phyloP scores from a whole-genome alignment of 2,888 invertebrate species.

The Thereva unica region DNA sequence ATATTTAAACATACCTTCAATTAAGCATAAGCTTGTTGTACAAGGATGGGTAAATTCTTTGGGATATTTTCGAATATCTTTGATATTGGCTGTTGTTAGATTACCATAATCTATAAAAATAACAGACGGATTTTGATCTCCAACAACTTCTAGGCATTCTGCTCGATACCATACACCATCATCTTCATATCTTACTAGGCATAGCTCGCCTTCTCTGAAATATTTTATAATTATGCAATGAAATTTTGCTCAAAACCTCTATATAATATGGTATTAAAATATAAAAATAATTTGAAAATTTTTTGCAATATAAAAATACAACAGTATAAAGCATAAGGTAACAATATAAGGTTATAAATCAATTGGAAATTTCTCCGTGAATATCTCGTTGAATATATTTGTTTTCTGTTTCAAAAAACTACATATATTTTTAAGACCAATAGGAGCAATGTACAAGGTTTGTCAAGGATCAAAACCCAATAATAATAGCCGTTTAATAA shows the following conservation, averaged over 20 bases:
- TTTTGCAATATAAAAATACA: neutral
- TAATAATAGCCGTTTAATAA: no score
- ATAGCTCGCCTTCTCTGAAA: slow-evolving; percentile 50
- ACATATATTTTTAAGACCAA: no score
- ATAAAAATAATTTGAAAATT: neutral
- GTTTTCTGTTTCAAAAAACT: no score
- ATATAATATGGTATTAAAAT: neutral
- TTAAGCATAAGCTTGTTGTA: slow-evolving; percentile 49
- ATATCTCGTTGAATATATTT: no score
- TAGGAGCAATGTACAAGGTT: no score
- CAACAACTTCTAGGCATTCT: slow-evolving; percentile 51
- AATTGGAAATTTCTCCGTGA: no score
- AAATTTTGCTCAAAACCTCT: neutral
- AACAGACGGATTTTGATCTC: slow-evolving; percentile 55
- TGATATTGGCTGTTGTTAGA: slow-evolving; percentile 47
- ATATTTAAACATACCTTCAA: slow-evolving; percentile 45
- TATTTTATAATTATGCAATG: neutral
- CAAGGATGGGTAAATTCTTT: slow-evolving; percentile 50
- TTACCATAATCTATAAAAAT: slow-evolving; percentile 55
- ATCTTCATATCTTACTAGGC: slow-evolving; percentile 49
- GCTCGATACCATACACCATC: slow-evolving; percentile 53
- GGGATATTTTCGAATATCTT: slow-evolving; percentile 53
- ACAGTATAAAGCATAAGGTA: no score
- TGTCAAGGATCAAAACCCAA: no score
- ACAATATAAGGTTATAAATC: no score